Percentiles rank a stretch among this genome's conserved stretches.
Evolutionary conservation across 2,888 invertebrate genomes (phyloP).

Genomic region (Sialis fuliginosa): DNA sequence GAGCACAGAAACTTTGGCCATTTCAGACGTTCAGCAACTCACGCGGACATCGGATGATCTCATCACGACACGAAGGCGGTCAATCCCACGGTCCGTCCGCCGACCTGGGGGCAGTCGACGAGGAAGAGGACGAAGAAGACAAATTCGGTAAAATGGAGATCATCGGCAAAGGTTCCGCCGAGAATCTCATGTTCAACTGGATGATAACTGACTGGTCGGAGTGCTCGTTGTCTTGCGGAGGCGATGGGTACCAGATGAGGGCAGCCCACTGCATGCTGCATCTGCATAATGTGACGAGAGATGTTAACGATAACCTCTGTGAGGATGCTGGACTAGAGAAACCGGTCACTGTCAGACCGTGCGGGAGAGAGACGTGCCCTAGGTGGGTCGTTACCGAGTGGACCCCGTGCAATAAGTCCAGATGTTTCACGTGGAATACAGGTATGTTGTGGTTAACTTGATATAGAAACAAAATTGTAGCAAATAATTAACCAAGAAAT

Average conservation of each 20-base stretch:
- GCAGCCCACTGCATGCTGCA: constrained; percentile 52
- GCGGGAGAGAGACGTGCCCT: constrained; percentile 52
- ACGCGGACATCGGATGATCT: constrained; percentile 48
- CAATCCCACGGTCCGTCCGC: constrained; percentile 27
- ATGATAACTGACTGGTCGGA: constrained; percentile 68
- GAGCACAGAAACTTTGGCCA: constrained; percentile 63
- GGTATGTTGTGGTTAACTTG: constrained; percentile 30
- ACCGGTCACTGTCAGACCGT: constrained; percentile 43
- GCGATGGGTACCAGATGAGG: constrained; percentile 52
- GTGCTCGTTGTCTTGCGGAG: constrained; percentile 71
- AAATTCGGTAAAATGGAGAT: constrained; percentile 15
- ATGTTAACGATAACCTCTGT: constrained; percentile 46
- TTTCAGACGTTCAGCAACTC: constrained; percentile 59
- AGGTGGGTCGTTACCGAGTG: constrained; percentile 53
- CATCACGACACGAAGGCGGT: constrained; percentile 25
- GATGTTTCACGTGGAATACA: constrained; percentile 58
- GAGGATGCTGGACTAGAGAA: constrained; percentile 49
- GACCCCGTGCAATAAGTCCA: constrained; percentile 51
- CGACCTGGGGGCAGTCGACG: constrained; percentile 26
- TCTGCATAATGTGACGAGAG: constrained; percentile 32
- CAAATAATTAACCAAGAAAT: too few relatives aligned
- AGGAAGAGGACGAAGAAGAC: constrained; percentile 22
- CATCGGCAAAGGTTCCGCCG: constrained; percentile 23
- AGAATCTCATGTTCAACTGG: constrained; percentile 55
- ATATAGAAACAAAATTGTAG: too few relatives aligned